phyloP scores from a whole-genome alignment of 2,113 vertebrate species.

The Patagioenas fasciata region DNA sequence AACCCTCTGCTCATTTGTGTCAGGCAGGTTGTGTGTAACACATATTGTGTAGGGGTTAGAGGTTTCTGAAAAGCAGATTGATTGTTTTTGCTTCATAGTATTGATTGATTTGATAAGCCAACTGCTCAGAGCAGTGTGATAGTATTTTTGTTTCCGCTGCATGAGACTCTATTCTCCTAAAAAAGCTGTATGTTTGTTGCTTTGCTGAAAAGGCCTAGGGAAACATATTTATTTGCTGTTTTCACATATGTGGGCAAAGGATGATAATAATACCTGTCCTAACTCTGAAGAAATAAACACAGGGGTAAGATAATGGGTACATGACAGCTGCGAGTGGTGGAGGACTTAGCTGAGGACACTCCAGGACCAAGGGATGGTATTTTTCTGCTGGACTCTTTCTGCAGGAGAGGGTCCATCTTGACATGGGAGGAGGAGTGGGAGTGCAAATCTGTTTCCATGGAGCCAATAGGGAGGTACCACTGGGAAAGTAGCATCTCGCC shows the following conservation, averaged over 20 bases:
- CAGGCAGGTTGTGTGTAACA: neutral
- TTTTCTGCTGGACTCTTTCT: neutral
- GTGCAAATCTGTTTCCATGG: neutral
- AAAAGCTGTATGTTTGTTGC: neutral
- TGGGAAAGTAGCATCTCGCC: neutral
- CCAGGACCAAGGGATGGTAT: rapidly evolving
- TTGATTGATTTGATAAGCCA: neutral
- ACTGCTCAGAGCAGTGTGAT: neutral
- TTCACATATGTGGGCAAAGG: neutral
- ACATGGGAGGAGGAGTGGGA: neutral
- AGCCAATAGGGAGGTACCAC: neutral
- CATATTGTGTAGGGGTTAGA: neutral
- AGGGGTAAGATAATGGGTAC: neutral
- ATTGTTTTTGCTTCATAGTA: neutral
- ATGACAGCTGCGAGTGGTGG: neutral
- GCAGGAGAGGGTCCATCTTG: neutral
- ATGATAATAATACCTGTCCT: neutral
- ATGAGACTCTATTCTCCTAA: neutral
- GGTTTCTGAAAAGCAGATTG: constrained; percentile 7
- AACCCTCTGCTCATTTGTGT: neutral
- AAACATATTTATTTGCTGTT: neutral
- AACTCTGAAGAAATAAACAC: neutral
- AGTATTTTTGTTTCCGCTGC: neutral
- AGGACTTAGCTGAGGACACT: neutral
- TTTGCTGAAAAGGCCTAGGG: neutral